Conservation (phyloP, 2,888 invertebrate species). For the Heliconius sara region DNA sequence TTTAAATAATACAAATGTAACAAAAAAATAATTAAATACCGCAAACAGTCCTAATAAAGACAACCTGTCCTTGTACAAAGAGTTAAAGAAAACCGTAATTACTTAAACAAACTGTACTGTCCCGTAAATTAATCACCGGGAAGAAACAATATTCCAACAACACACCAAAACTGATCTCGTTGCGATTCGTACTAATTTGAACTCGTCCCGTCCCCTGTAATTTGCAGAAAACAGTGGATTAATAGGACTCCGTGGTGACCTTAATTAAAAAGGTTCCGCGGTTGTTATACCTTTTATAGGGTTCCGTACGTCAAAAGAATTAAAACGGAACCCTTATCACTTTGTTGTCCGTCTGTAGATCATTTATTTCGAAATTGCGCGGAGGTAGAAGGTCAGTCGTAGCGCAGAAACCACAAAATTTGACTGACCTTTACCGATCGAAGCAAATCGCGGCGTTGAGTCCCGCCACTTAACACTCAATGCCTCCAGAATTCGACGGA, state of each 20-base stretch:
- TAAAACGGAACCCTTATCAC: no score
- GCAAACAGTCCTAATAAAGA: neutral
- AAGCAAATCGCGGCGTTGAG: no score
- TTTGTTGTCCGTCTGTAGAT: no score
- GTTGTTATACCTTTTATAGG: conserved; percentile 53
- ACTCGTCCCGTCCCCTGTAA: conserved; percentile 64
- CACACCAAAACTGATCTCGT: conserved; percentile 49
- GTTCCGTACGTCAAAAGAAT: no score
- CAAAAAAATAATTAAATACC: conserved; percentile 36
- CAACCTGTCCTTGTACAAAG: neutral
- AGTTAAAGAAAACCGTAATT: conserved; percentile 15
- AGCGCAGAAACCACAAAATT: no score
- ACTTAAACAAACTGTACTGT: conserved; percentile 8
- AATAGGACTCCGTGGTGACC: conserved; percentile 65
- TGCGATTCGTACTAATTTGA: conserved; percentile 74
- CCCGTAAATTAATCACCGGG: conserved; percentile 35
- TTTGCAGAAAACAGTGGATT: conserved; percentile 70
- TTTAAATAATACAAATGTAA: no score
- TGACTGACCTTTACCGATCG: no score
- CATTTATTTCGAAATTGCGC: no score
- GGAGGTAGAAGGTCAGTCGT: no score
- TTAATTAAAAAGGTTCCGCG: conserved; percentile 70
- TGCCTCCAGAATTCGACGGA: no score
- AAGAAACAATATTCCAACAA: conserved; percentile 24
- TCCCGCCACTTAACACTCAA: no score